These are phyloP conservation scores for Bucorvus abyssinicus DNA, from an alignment of 2,797 vertebrate species.

Conservation along the genomic window DNA sequence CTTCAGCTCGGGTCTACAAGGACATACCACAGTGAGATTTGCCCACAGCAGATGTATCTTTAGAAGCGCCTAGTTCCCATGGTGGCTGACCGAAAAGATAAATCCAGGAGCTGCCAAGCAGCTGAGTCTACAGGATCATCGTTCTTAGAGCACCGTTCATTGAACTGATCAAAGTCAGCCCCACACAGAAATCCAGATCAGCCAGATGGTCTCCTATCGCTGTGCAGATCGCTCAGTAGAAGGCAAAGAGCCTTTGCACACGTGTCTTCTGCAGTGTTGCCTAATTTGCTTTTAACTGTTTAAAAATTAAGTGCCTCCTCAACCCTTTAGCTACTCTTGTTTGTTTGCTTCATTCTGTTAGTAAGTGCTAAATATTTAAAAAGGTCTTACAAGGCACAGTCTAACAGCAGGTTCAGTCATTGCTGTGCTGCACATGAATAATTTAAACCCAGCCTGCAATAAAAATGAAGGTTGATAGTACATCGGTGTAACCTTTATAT, in stretches of 20 bases:
- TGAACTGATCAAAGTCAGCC: not conserved
- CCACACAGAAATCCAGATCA: not conserved
- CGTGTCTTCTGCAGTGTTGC: not conserved
- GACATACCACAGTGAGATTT: not conserved
- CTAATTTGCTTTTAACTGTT: constrained; percentile 13
- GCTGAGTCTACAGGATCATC: not conserved
- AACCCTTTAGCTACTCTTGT: not conserved
- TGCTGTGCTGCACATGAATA: not conserved
- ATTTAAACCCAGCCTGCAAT: not conserved
- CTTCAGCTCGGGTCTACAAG: constrained; percentile 11
- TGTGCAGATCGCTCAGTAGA: fast-evolving
- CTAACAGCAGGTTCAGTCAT: not conserved
- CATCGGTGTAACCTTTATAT: not conserved
- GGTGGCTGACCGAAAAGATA: not conserved
- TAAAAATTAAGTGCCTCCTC: constrained; percentile 18
- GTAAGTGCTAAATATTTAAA: constrained; percentile 1
- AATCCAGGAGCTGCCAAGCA: not conserved
- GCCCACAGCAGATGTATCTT: constrained; percentile 7
- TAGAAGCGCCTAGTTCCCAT: not conserved
- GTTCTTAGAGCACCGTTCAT: not conserved
- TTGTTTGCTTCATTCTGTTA: not conserved
- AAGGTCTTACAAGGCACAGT: not conserved
- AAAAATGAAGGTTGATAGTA: not conserved
- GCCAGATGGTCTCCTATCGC: not conserved
- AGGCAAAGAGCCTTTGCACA: not conserved